Conservation (phyloP, 1,140 invertebrate species). For the Copidosoma floridanum region DNA sequence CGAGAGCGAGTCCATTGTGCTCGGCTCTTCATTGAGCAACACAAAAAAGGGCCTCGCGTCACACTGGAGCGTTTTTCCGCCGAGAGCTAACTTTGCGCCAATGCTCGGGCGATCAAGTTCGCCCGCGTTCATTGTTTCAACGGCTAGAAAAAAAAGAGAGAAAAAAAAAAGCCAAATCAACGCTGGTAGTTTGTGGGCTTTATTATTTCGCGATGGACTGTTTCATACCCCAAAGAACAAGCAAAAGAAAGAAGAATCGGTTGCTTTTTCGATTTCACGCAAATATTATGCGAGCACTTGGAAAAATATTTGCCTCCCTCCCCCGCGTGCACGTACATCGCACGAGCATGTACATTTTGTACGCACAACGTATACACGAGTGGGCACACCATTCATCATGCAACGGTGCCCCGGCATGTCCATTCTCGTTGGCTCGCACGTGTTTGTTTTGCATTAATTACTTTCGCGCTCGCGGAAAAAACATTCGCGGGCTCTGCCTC, state of each 20-base stretch:
- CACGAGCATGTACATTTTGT: no score
- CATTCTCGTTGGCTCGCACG: no score
- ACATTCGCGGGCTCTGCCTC: no score
- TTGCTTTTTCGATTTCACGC: slow-evolving; percentile 6
- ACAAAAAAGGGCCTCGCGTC: slow-evolving; percentile 11
- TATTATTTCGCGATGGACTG: slow-evolving; percentile 11
- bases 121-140: slow-evolving; percentile 8
- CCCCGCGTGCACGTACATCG: no score
- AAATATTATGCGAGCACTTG: slow-evolving; percentile 9
- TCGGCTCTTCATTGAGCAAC: background rate
- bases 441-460: no score
- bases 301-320: background rate
- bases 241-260: slow-evolving; percentile 5
- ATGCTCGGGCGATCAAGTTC: slow-evolving; percentile 3
- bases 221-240: background rate
- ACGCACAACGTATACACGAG: no score
- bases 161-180: no score
- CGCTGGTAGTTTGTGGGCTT: background rate
- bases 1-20: slow-evolving; percentile 3
- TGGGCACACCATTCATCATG: no score
- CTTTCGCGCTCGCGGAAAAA: no score
- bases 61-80: slow-evolving; percentile 1
- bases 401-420: no score
- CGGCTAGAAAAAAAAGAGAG: slow-evolving; percentile 6
- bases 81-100: background rate